Evolutionary conservation across 2,888 invertebrate genomes (phyloP).

Genomic region (Sericinus montela): DNA sequence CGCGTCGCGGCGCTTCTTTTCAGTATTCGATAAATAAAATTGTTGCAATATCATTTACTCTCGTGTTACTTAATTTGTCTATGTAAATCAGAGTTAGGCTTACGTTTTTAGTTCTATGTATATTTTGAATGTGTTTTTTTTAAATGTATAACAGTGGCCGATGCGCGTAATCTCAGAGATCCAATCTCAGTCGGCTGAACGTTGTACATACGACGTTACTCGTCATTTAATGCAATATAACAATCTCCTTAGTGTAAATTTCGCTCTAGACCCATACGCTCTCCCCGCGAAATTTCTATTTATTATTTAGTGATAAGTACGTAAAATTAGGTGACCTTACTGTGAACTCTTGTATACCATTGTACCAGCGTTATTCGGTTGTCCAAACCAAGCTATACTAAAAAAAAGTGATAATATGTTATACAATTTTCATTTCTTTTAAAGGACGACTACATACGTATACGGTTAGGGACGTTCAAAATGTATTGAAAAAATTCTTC

Average conservation of each 20-base stretch:
- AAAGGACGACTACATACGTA: conserved; percentile 83
- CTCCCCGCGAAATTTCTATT: conserved; percentile 68
- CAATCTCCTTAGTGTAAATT: conserved; percentile 74
- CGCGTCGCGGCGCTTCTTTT: conserved; percentile 23
- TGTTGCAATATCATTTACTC: conserved; percentile 69
- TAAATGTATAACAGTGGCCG: conserved; percentile 50
- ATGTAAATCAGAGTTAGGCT: conserved; percentile 70
- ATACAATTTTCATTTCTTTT: conserved; percentile 63
- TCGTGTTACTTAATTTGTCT: conserved; percentile 67
- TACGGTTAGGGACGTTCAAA: conserved; percentile 81
- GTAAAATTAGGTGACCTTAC: conserved; percentile 66
- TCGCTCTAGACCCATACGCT: conserved; percentile 60
- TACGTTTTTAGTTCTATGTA: conserved; percentile 63
- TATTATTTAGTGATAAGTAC: conserved; percentile 76
- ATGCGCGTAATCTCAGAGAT: conserved; percentile 72
- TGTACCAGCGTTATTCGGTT: conserved; percentile 66
- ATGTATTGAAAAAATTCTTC: conserved; percentile 66
- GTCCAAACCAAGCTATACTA: conserved; percentile 52
- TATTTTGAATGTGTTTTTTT: conserved; percentile 61
- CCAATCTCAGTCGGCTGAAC: conserved; percentile 61
- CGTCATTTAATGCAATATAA: conserved; percentile 66
- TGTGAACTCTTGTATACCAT: conserved; percentile 77
- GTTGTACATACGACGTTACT: conserved; percentile 57
- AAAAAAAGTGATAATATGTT: conserved; percentile 58
- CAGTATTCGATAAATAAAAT: conserved; percentile 54